Evolutionary conservation across 1,140 invertebrate species (phyloP).

Genomic region (Macrobrachium nipponense): DNA sequence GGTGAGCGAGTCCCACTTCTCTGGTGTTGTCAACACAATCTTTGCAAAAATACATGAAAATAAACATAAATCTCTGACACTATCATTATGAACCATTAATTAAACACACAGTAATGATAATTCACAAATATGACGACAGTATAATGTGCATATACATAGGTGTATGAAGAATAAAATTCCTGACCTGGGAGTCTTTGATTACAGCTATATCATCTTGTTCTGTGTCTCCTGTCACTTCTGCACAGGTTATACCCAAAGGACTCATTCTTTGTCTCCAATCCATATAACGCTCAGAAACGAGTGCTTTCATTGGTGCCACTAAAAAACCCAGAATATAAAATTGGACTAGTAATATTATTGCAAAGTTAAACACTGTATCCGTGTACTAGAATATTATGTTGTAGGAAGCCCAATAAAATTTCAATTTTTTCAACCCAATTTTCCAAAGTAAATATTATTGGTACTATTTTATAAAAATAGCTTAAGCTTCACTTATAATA

Average conservation of each 20-base stretch:
- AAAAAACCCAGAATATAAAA: no score
- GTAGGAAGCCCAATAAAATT: no score
- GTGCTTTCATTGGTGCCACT: constrained; percentile 83
- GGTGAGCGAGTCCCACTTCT: constrained; percentile 87
- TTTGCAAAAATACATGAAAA: constrained; percentile 69
- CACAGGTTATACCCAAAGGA: constrained; percentile 74
- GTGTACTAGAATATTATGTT: no score
- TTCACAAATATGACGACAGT: not conserved
- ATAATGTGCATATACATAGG: no score
- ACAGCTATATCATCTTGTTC: constrained; percentile 74
- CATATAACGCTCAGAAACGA: constrained; percentile 79
- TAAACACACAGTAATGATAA: not conserved
- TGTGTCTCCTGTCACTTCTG: constrained; percentile 82
- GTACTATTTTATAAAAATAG: no score
- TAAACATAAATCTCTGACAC: constrained; percentile 68
- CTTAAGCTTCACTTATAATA: no score
- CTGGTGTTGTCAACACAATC: constrained; percentile 84
- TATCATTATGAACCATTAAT: not conserved
- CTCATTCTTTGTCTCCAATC: constrained; percentile 82
- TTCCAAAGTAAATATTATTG: no score
- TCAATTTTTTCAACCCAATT: no score
- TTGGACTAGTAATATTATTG: no score
- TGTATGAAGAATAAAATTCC: not conserved
- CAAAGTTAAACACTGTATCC: no score
- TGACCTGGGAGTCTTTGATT: constrained; percentile 52